A percentile compares a stretch with the other conserved stretches of the same genome.
phyloP scores from a whole-genome alignment of 2,888 invertebrate genomes.

The Acrobeloides nanus region DNA sequence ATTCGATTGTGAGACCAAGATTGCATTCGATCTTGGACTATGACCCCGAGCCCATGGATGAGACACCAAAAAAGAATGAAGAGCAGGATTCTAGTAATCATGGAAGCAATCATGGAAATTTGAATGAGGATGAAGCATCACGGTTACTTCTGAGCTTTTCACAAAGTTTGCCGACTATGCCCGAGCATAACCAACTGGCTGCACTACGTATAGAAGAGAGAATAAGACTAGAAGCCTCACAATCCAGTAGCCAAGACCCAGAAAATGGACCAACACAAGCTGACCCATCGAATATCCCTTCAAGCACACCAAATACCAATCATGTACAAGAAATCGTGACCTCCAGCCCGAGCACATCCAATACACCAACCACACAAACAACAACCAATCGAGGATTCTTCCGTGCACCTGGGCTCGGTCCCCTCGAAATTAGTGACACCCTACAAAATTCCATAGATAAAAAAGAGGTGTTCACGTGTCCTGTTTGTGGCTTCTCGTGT shows the following conservation, averaged over 20 bases:
- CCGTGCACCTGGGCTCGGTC: constrained; percentile 39
- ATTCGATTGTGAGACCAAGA: not conserved
- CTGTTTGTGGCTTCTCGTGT: constrained; percentile 22
- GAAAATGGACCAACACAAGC: too few relatives aligned
- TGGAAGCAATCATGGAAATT: constrained; percentile 2
- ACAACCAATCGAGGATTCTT: constrained; percentile 25
- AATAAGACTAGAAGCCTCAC: too few relatives aligned
- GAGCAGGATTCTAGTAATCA: too few relatives aligned
- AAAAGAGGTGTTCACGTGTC: constrained; percentile 21
- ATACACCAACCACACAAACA: too few relatives aligned
- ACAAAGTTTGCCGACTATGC: constrained; percentile 21
- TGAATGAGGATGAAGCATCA: constrained; percentile 11
- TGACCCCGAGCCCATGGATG: not conserved
- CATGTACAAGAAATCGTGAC: too few relatives aligned
- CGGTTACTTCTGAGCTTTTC: constrained; percentile 23
- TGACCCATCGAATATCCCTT: constrained; percentile 5
- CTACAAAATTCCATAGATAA: constrained; percentile 5
- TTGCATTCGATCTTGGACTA: not conserved
- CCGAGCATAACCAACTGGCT: constrained; percentile 15
- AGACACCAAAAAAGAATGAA: constrained; percentile 1
- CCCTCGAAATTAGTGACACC: constrained; percentile 25
- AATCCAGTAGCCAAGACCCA: too few relatives aligned
- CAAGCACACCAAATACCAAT: not conserved
- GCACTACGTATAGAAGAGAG: constrained; percentile 12
- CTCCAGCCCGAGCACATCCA: not conserved